A percentile compares a stretch with the other conserved stretches of the same genome.
Evolutionary conservation across 2,113 vertebrate genomes (phyloP).

Genomic region (Amazona guildingii): DNA sequence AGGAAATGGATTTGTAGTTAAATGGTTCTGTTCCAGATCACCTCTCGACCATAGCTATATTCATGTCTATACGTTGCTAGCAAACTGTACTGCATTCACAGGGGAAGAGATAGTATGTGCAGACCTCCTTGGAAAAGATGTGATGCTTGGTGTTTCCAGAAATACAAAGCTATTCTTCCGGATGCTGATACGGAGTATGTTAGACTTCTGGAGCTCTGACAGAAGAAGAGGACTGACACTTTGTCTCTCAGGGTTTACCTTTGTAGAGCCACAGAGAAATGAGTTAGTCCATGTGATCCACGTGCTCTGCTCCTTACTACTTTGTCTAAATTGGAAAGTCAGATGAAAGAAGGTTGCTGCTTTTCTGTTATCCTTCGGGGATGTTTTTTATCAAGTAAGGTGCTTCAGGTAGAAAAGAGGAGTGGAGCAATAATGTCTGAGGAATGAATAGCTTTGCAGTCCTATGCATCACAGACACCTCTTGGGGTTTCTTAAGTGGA

Average conservation of each 20-base stretch:
- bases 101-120: not conserved
- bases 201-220: not conserved
- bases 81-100: not conserved
- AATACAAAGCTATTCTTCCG: not conserved
- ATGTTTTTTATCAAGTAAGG: not conserved
- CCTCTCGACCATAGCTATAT: not conserved
- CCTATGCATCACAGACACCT: too few species aligned
- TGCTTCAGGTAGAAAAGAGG: not conserved
- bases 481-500: not conserved
- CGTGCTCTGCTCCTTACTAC: not conserved
- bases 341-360: not conserved
- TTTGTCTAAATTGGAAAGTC: not conserved
- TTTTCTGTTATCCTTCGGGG: not conserved
- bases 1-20: not conserved
- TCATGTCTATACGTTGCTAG: not conserved
- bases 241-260: accelerated
- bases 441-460: not conserved
- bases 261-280: accelerated
- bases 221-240: not conserved
- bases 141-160: not conserved
- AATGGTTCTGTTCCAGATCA: not conserved
- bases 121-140: not conserved
- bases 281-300: accelerated
- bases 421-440: not conserved
- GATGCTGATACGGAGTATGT: not conserved